Conservation (phyloP, 1,140 invertebrate species). For the Potamilus streckersoni region DNA sequence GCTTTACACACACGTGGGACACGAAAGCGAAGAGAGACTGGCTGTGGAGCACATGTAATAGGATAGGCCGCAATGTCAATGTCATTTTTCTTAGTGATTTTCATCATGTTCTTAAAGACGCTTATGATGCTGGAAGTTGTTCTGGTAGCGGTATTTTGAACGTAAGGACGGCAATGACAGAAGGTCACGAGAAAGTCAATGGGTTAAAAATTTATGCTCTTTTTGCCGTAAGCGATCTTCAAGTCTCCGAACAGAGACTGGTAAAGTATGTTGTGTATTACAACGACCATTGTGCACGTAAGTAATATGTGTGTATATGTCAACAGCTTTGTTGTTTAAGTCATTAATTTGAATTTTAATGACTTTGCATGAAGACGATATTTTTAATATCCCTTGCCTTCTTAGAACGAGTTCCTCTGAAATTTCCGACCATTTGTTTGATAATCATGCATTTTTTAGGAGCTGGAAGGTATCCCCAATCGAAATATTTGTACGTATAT, state of each 20-base stretch:
- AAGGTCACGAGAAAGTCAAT: slow-evolving; percentile 34
- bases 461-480: no score
- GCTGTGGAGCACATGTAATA: slow-evolving; percentile 44
- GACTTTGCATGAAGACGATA: no score
- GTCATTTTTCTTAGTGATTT: slow-evolving; percentile 38
- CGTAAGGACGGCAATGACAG: slow-evolving; percentile 32
- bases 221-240: slow-evolving; percentile 41
- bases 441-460: no score
- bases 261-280: slow-evolving; percentile 44
- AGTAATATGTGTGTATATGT: slow-evolving; percentile 3
- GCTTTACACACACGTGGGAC: slow-evolving; percentile 45
- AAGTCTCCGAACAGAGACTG: slow-evolving; percentile 36
- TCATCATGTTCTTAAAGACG: slow-evolving; percentile 34
- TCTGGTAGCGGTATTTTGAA: slow-evolving; percentile 3
- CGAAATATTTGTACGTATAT: no score
- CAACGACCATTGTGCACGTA: slow-evolving; percentile 44
- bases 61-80: slow-evolving; percentile 32
- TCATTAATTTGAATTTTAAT: no score
- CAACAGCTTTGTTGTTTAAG: no score
- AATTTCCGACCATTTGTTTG: no score
- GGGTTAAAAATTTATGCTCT: slow-evolving; percentile 40
- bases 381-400: no score
- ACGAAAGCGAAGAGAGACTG: slow-evolving; percentile 28
- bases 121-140: slow-evolving; percentile 26
- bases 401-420: no score